phyloP scores from a whole-genome alignment of 2,797 vertebrate species.

The Emydoidea blandingii region DNA sequence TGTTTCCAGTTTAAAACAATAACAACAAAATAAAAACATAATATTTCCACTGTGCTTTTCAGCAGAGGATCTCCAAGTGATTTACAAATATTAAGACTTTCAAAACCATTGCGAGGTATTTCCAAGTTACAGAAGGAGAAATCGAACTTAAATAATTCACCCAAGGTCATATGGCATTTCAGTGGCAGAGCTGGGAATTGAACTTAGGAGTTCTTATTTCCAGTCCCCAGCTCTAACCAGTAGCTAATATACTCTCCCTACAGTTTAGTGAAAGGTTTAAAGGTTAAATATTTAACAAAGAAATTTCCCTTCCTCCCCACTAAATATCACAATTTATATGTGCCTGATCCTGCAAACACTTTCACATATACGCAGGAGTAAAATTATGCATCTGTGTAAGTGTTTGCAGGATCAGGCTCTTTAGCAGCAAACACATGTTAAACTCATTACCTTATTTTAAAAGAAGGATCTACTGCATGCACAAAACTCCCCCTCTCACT shows the following conservation, averaged over 20 bases:
- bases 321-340: constrained; percentile 14
- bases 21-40: background rate
- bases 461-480: constrained; percentile 21
- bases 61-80: background rate
- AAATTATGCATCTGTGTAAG: background rate
- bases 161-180: constrained; percentile 39
- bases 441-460: constrained; percentile 29
- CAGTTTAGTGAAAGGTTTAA: constrained; percentile 41
- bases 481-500: constrained; percentile 36
- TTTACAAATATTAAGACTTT: background rate
- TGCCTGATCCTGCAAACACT: constrained; percentile 17
- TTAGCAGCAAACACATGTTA: background rate
- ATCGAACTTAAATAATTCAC: constrained; percentile 55
- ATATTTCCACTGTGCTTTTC: constrained; percentile 4
- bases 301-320: constrained; percentile 17
- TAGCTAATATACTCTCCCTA: background rate
- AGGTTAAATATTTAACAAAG: constrained; percentile 56
- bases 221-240: background rate
- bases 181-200: constrained; percentile 39
- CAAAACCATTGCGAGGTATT: background rate
- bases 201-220: background rate
- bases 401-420: background rate
- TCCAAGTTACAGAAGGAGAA: constrained; percentile 34
- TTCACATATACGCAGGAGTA: background rate
- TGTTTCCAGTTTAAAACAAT: background rate